phyloP scores from a whole-genome alignment of 2,113 vertebrate genomes.

The Rhinogobius similis region DNA sequence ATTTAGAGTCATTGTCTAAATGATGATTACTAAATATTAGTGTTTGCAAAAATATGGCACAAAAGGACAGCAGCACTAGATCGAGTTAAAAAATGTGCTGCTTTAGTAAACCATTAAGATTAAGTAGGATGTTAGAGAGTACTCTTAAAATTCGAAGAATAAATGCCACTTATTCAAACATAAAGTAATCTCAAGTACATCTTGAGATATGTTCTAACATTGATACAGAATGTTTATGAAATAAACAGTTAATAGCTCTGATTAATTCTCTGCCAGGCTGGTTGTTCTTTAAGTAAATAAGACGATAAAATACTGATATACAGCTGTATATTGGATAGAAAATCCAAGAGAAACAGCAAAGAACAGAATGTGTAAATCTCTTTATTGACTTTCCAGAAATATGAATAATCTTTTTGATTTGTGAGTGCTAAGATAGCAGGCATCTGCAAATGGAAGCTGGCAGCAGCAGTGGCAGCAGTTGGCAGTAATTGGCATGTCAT shows the following conservation, averaged over 20 bases:
- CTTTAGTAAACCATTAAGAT: too few species aligned
- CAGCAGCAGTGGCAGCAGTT: neutral
- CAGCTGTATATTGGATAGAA: neutral
- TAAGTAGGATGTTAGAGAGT: too few species aligned
- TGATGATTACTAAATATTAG: too few species aligned
- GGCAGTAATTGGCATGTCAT: neutral
- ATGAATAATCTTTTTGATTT: neutral
- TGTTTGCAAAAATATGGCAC: too few species aligned
- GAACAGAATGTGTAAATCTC: neutral
- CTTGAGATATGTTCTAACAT: neutral
- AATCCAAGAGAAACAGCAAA: neutral
- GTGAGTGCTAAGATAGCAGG: neutral
- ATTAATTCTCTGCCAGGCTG: neutral
- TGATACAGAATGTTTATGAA: neutral
- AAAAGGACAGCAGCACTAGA: too few species aligned
- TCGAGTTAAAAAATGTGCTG: too few species aligned
- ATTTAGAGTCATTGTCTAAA: too few species aligned
- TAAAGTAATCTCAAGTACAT: neutral
- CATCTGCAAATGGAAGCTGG: slow-evolving; percentile 1
- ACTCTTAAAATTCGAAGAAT: neutral
- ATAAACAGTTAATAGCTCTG: neutral
- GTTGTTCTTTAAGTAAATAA: neutral
- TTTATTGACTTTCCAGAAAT: neutral
- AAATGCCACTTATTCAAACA: neutral
- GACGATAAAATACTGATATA: neutral